Conservation (phyloP, 2,797 vertebrate species). For the Psittacula echo region DNA sequence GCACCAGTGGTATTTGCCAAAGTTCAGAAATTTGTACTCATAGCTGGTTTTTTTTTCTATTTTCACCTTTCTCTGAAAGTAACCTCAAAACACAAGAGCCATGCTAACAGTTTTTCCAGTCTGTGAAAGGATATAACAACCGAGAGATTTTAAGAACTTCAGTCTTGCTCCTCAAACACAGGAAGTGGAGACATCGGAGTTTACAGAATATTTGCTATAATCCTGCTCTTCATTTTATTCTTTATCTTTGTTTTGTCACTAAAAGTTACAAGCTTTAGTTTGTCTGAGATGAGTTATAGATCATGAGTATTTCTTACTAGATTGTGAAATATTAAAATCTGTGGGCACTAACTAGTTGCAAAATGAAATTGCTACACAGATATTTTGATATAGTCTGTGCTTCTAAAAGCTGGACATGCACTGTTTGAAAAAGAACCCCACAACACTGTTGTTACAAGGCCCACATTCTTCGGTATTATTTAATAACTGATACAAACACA, state of each 20-base stretch:
- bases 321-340: background rate
- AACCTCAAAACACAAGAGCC: background rate
- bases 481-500: background rate
- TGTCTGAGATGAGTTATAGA: background rate
- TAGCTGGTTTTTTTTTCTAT: background rate
- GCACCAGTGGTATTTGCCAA: background rate
- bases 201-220: constrained; percentile 25
- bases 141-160: background rate
- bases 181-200: background rate
- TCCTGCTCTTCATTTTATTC: background rate
- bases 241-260: background rate
- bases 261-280: background rate
- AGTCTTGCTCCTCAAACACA: background rate
- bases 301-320: background rate
- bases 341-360: background rate
- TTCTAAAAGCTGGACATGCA: background rate
- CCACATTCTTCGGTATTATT: background rate
- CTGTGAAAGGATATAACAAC: background rate
- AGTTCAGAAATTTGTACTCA: background rate
- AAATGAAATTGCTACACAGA: background rate
- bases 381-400: background rate
- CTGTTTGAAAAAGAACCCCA: background rate
- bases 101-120: background rate
- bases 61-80: background rate
- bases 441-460: background rate